Conservation (phyloP, 2,888 invertebrate genomes). For the Tupiocoris notatus region DNA sequence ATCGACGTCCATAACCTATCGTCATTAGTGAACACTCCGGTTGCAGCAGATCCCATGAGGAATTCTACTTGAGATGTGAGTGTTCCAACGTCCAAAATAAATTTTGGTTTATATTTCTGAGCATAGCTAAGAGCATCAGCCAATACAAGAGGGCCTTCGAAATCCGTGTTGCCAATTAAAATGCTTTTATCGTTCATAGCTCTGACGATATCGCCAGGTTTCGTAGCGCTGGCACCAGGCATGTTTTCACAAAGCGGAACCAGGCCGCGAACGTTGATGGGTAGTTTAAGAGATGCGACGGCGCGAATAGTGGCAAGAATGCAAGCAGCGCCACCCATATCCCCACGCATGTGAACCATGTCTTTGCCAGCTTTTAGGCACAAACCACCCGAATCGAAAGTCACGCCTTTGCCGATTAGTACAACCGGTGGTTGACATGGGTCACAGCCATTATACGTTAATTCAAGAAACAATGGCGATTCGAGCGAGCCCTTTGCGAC, state of each 20-base stretch:
- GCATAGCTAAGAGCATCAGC: conserved; percentile 80
- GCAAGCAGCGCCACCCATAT: conserved; percentile 84
- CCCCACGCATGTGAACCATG: conserved; percentile 72
- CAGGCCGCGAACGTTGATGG: conserved; percentile 71
- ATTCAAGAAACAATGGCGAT: conserved; percentile 76
- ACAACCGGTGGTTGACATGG: conserved; percentile 66
- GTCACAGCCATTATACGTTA: conserved; percentile 67
- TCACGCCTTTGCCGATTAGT: conserved; percentile 68
- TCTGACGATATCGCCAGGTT: conserved; percentile 74
- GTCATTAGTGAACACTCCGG: conserved; percentile 75
- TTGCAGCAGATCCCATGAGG: conserved; percentile 66
- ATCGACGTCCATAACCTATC: conserved; percentile 67
- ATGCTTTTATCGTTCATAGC: conserved; percentile 75
- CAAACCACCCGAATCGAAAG: conserved; percentile 72
- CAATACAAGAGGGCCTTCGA: conserved; percentile 73
- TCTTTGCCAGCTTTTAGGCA: conserved; percentile 65
- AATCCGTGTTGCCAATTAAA: conserved; percentile 71
- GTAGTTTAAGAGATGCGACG: conserved; percentile 67
- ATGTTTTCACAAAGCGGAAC: conserved; percentile 79
- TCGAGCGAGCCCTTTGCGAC: conserved; percentile 75
- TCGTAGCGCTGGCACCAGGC: conserved; percentile 74
- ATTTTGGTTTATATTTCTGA: conserved; percentile 68
- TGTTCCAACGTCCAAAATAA: conserved; percentile 76
- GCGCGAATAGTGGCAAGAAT: conserved; percentile 74
- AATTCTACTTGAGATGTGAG: conserved; percentile 69